Evolutionary conservation across 92 coral and sea anemone genomes (phyloP), one percentile per base, ranked within the genome.

Genomic region (Phenganax marumi): DNA sequence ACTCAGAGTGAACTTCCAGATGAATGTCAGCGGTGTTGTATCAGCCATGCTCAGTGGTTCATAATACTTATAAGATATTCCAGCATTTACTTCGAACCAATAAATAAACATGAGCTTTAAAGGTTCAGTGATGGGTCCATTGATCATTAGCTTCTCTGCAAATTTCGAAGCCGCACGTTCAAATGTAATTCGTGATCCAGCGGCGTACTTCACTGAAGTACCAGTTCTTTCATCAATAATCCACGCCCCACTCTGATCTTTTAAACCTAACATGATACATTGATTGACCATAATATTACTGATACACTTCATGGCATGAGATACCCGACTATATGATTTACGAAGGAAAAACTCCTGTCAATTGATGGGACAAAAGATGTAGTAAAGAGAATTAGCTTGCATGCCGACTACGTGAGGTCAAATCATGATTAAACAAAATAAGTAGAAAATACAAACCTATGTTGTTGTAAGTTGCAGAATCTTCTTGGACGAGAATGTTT

Each of bases 61-160:
- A 79, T 88, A 89, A 78, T 87, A 94, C 16, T 83, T 83, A 75
- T 90, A 90, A 18, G 73, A 58, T 14, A 90, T 81, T 19, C 92
- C 97, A 18, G 91, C 88, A 48, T 88, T 91, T 11, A n/a, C 26
- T 51, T 86, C 84, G 25, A 5, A 12, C 48, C 9, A 54, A 52
- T 55, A 55, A 56, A 76, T 55, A 48, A 76, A 76, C 91, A 87
- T 75, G 17, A 90, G 73, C 73, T 61, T 73, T 9, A 90, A 77
- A 12, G 51, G 70, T 26, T 81, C 87, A 22, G 87, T 83, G 9
- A 78, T 81, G 18, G 91, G 91, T 39, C 93, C 93, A n/a, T 56
- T 26, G 43, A 90, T 88, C 19, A 18, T 16, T 8, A 90, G 19
- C 19, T 9, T 49, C 47, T 86, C 91, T 7, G 49, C 80, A 26